These are phyloP conservation scores for Gadus chalcogrammus DNA, from an alignment of 2,113 vertebrate species.

Conservation along the genomic window DNA sequence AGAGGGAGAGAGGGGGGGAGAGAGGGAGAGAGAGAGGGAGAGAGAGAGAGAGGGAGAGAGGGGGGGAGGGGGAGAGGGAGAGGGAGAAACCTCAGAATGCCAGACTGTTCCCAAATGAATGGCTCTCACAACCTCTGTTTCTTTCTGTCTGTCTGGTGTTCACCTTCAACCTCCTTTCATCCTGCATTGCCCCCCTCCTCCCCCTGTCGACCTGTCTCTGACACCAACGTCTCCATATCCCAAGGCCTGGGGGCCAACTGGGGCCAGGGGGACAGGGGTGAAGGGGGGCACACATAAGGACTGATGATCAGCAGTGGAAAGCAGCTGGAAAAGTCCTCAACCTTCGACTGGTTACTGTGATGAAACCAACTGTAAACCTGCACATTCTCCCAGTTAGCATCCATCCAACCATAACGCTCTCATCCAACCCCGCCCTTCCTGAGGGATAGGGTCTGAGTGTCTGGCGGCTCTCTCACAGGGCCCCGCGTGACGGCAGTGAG, in stretches of 20 bases:
- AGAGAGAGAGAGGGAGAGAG: too few relatives aligned
- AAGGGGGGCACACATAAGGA: conserved; percentile 37
- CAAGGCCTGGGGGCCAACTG: conserved; percentile 32
- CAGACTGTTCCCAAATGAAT: conserved; percentile 27
- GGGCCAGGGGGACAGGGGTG: background rate
- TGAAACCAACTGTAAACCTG: background rate
- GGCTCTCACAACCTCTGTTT: conserved; percentile 9
- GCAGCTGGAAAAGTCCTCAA: background rate
- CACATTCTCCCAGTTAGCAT: background rate
- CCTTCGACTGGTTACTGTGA: conserved; percentile 31
- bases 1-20: too few relatives aligned
- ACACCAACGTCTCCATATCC: conserved; percentile 51
- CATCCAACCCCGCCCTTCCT: too few relatives aligned
- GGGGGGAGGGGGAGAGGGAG: too few relatives aligned
- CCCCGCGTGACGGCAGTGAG: conserved; percentile 36
- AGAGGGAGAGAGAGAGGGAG: too few relatives aligned
- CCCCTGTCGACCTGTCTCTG: conserved; percentile 56
- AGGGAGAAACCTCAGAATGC: background rate
- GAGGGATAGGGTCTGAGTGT: too few relatives aligned
- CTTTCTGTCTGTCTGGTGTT: conserved; percentile 29
- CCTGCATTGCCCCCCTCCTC: background rate
- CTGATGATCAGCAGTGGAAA: conserved; percentile 10
- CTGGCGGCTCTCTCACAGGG: background rate
- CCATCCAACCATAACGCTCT: too few relatives aligned
- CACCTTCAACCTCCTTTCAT: conserved; percentile 64